These are phyloP conservation scores for Mongoloraphidia duomilia DNA, from an alignment of 2,888 invertebrate species.

Conservation along the genomic window DNA sequence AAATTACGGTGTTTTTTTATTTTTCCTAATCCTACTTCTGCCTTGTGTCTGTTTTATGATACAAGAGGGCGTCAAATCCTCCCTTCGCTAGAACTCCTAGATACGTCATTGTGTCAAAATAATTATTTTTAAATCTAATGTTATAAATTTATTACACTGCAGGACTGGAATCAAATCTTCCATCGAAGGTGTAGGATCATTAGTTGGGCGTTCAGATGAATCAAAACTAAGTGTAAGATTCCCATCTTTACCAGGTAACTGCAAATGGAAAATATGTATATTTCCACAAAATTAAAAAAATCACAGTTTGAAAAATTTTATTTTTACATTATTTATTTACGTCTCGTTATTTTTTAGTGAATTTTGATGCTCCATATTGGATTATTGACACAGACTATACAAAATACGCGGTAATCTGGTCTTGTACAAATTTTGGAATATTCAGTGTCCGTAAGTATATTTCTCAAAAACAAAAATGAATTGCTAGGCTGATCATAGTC, in stretches of 20 bases:
- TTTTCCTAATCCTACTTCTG: too few relatives aligned
- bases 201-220: constrained; percentile 35
- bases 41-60: too few relatives aligned
- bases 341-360: constrained; percentile 26
- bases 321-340: constrained; percentile 18
- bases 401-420: constrained; percentile 45
- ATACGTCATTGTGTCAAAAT: too few relatives aligned
- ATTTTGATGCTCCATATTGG: constrained; percentile 43
- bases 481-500: too few relatives aligned
- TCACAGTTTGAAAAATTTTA: neutral
- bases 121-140: neutral
- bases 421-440: constrained; percentile 39
- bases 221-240: constrained; percentile 47
- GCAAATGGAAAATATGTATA: constrained; percentile 12
- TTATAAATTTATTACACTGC: constrained; percentile 12
- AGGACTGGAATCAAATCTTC: constrained; percentile 40
- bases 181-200: constrained; percentile 41
- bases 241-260: constrained; percentile 42
- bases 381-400: constrained; percentile 48
- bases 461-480: constrained; percentile 16
- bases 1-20: too few relatives aligned
- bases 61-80: too few relatives aligned
- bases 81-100: neutral
- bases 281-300: neutral
- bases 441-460: constrained; percentile 37